These are phyloP conservation scores for Acleris holmiana DNA, from an alignment of 2,888 invertebrate genomes.

Conservation along the genomic window DNA sequence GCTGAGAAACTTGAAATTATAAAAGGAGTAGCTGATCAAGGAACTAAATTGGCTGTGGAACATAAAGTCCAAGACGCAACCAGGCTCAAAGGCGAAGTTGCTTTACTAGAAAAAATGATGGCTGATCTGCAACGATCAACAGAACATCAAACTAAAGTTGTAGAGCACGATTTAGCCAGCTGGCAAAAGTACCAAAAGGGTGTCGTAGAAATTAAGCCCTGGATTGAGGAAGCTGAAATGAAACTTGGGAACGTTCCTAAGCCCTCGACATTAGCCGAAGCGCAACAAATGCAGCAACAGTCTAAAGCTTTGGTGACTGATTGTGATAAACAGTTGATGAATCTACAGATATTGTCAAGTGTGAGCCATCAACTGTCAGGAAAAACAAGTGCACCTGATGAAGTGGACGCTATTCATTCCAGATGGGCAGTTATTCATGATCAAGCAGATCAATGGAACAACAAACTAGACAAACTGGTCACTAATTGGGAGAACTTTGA, in stretches of 20 bases:
- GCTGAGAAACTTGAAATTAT: conserved; percentile 89
- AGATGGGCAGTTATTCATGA: conserved; percentile 94
- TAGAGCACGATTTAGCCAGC: conserved; percentile 90
- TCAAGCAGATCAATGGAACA: conserved; percentile 90
- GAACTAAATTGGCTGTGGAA: conserved; percentile 88
- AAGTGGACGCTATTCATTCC: conserved; percentile 92
- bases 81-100: conserved; percentile 90
- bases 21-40: conserved; percentile 90
- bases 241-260: conserved; percentile 90
- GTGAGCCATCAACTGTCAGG: conserved; percentile 90
- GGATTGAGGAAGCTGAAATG: conserved; percentile 95
- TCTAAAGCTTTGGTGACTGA: conserved; percentile 90
- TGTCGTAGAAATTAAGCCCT: conserved; percentile 92
- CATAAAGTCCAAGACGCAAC: conserved; percentile 89
- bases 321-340: conserved; percentile 90
- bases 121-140: conserved; percentile 90
- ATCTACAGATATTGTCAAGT: conserved; percentile 89
- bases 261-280: conserved; percentile 91
- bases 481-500: conserved; percentile 93
- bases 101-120: conserved; percentile 89
- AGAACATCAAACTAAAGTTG: conserved; percentile 89
- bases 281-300: conserved; percentile 89
- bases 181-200: conserved; percentile 94
- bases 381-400: conserved; percentile 91
- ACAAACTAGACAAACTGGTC: conserved; percentile 91